A percentile compares a stretch with the other conserved stretches of the same genome.
phyloP scores from a whole-genome alignment of 2,888 invertebrate species.

The Megalurothrips usitatus region DNA sequence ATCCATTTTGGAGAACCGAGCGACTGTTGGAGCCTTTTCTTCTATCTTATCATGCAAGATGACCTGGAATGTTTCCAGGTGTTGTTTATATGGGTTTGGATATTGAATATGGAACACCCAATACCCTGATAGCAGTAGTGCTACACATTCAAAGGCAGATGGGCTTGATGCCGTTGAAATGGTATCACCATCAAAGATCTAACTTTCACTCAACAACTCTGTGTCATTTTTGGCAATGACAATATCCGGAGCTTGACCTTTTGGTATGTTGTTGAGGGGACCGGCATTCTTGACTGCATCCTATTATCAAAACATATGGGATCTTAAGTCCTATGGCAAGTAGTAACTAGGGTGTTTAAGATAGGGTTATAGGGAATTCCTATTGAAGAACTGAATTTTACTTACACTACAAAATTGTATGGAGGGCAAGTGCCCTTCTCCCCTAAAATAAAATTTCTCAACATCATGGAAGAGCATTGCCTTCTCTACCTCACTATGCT shows the following conservation, averaged over 20 bases:
- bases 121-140: neutral
- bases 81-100: neutral
- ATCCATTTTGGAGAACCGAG: too few species aligned
- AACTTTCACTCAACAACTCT: neutral
- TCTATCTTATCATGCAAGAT: neutral
- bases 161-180: neutral
- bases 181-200: neutral
- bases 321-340: too few species aligned
- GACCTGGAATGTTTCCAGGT: neutral
- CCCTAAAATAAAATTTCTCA: neutral
- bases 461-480: too few species aligned
- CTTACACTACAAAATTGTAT: neutral
- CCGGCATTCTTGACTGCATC: neutral
- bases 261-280: neutral
- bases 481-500: neutral
- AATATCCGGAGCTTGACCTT: neutral
- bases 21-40: neutral
- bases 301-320: too few species aligned
- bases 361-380: neutral
- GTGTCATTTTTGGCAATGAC: neutral
- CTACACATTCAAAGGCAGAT: neutral
- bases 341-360: neutral
- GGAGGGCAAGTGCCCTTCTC: neutral
- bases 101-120: neutral
- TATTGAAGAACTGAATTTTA: neutral